These are phyloP conservation scores for Lepidurus packardi DNA, from an alignment of 1,140 invertebrate genomes.

Conservation along the genomic window DNA sequence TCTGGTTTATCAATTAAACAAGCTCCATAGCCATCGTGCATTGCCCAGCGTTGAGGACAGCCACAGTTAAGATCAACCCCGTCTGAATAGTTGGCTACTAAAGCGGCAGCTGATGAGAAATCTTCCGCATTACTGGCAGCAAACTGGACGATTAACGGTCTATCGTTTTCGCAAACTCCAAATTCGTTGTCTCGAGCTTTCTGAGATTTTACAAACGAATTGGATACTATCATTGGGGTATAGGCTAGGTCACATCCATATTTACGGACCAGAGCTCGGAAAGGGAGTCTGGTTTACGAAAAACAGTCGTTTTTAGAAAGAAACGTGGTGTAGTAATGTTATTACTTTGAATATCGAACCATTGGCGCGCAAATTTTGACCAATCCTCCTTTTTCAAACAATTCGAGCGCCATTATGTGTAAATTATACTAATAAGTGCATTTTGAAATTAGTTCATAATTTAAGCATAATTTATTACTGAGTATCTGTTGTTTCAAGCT, in stretches of 20 bases:
- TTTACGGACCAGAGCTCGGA: conserved; percentile 69
- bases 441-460: not conserved
- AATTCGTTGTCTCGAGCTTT: conserved; percentile 87
- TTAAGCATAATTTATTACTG: too few relatives aligned
- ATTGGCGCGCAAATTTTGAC: conserved; percentile 87
- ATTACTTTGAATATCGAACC: conserved; percentile 90
- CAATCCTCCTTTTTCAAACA: conserved; percentile 59
- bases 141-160: conserved; percentile 88
- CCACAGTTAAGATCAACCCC: conserved; percentile 95
- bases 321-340: conserved; percentile 35
- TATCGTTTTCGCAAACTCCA: conserved; percentile 66
- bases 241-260: conserved; percentile 87
- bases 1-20: conserved; percentile 77
- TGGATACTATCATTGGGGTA: conserved; percentile 93
- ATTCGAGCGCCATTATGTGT: conserved; percentile 43
- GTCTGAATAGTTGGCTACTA: conserved; percentile 73
- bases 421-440: not conserved
- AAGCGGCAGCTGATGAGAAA: conserved; percentile 74
- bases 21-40: conserved; percentile 82
- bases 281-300: conserved; percentile 62
- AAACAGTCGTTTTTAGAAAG: conserved; percentile 24
- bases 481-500: too few relatives aligned
- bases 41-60: conserved; percentile 92
- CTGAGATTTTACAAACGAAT: conserved; percentile 81
- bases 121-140: conserved; percentile 77